Conservation (phyloP, 2,113 vertebrate genomes). For the Microcebus jonahi region DNA sequence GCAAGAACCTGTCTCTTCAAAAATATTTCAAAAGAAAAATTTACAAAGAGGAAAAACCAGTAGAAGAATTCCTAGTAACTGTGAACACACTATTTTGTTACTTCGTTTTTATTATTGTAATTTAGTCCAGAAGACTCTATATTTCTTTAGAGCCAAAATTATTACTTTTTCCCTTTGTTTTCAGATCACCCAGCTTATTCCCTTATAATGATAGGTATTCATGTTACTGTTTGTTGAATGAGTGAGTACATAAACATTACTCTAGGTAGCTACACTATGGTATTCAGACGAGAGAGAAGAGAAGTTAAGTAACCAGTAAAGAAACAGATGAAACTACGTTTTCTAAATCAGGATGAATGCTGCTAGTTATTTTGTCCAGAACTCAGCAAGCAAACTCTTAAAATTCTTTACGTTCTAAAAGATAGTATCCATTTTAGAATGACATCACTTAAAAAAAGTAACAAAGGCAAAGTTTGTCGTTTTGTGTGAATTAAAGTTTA, state of each 20-base stretch:
- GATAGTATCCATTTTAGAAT: neutral
- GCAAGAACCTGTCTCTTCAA: no score
- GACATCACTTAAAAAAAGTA: neutral
- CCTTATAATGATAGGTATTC: neutral
- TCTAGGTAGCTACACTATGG: neutral
- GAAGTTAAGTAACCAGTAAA: neutral
- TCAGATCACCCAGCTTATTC: neutral
- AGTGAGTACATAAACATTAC: neutral
- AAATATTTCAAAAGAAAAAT: no score
- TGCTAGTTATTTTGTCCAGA: neutral
- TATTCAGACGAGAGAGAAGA: neutral
- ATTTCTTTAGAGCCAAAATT: neutral
- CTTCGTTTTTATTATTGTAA: neutral
- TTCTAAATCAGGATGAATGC: neutral
- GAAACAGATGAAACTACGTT: neutral
- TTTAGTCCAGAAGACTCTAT: neutral
- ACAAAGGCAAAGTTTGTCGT: neutral
- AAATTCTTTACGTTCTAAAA: neutral
- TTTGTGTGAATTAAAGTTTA: constrained; percentile 21
- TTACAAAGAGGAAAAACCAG: neutral
- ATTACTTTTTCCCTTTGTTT: neutral
- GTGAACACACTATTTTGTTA: neutral
- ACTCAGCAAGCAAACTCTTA: neutral
- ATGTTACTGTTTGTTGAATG: neutral
- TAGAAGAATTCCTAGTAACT: neutral